Evolutionary conservation across 2,113 vertebrate genomes (phyloP).

Genomic region (Chrysochloris asiatica): DNA sequence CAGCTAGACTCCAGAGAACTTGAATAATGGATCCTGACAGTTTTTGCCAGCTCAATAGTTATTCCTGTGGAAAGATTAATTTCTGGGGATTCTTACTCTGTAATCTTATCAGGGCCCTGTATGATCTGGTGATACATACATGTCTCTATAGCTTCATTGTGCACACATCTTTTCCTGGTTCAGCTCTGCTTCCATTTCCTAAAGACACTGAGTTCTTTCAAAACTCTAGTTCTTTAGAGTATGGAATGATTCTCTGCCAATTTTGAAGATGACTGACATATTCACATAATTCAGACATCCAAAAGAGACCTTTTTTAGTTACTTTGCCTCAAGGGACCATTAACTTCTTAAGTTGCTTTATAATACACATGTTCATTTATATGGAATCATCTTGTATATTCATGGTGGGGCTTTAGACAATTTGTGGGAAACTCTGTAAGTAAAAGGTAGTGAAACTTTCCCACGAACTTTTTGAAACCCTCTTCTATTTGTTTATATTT

Average conservation of each 20-base stretch:
- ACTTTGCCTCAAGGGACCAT: neutral
- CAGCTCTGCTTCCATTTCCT: slow-evolving; percentile 6
- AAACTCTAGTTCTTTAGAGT: neutral
- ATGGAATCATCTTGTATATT: slow-evolving; percentile 1
- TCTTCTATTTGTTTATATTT: slow-evolving; percentile 3
- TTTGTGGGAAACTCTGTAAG: no score
- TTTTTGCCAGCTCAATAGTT: neutral
- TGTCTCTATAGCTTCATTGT: neutral
- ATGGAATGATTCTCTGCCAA: neutral
- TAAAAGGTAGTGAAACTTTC: no score
- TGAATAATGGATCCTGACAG: neutral
- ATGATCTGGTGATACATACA: neutral
- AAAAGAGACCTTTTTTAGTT: neutral
- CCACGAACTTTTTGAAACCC: no score
- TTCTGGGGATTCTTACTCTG: neutral
- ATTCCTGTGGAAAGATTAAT: neutral
- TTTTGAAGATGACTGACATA: neutral
- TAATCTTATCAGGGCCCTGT: neutral
- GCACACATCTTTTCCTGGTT: neutral
- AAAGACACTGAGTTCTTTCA: neutral
- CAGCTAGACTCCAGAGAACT: neutral
- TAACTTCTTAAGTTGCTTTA: neutral
- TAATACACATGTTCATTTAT: neutral
- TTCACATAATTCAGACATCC: neutral
- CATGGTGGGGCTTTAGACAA: no score